Evolutionary conservation across 2,888 invertebrate species (phyloP), one percentile per base, ranked within the genome.

Genomic region (Loripinus fragilis): DNA sequence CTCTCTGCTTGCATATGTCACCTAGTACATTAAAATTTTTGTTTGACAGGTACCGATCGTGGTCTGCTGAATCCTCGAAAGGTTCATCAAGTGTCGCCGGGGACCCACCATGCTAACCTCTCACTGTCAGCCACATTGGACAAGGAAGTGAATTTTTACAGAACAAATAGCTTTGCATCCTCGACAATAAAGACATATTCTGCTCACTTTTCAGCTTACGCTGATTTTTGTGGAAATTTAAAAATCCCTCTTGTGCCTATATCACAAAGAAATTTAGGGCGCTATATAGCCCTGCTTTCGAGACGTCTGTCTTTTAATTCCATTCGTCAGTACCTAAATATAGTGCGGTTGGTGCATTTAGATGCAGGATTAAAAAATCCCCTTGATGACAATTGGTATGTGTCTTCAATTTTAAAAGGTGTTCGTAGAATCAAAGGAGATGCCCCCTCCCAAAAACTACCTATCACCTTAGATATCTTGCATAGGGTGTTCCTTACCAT

Each of bases 241-340:
- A 15, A 25, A 64, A 64, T 64, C 5, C 64, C 3, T 12, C 64
- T 25, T 3, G 28, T 64, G 12, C 64, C 64, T 15, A 7, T 64
- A 17, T 64, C 64, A 12, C 64, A 64, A 25, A 25, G 15, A 3
- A 3, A 42, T 33, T 20, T 70, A 12, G 70, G 70, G 7, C 48
- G 70, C 3, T 70, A 50, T 70, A 50, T 70, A 30, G 70, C 70
- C 2, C 50, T 33, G 28, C 50, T 70, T 12, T 48, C 70, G 7
- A 30, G 33, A 28, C 23, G 33, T 10, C 35, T 70, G n/a, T 23
- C 50, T 25, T 70, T 70, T 28, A n/a, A n/a, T 33, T 71, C 71
- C 2, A 23, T 71, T 35, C 35, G 71, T 2, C 55, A 71, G 25
- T 71, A 71, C 28, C 23, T 71, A 3, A 48, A 42, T 8, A 28